Evolutionary conservation across 2,888 invertebrate species (phyloP).

Genomic region (Labia minor): DNA sequence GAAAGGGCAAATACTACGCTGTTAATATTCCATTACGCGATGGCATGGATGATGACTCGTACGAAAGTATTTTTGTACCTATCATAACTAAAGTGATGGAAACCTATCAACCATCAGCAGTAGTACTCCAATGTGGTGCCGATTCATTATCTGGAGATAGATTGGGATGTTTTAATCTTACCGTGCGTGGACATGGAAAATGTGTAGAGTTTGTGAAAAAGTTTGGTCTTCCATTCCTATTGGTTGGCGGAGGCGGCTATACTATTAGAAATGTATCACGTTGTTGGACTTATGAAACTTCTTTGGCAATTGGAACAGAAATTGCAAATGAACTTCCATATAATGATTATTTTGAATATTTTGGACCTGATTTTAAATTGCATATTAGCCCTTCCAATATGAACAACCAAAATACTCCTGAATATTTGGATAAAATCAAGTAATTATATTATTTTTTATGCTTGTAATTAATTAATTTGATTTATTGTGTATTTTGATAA

Average conservation of each 20-base stretch:
- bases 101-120: conserved; percentile 94
- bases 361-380: conserved; percentile 97
- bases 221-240: conserved; percentile 88
- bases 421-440: conserved; percentile 97
- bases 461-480: too few relatives aligned
- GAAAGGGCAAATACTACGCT: conserved; percentile 91
- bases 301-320: conserved; percentile 89
- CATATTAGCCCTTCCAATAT: conserved; percentile 99
- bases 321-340: conserved; percentile 98
- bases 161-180: conserved; percentile 95
- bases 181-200: conserved; percentile 91
- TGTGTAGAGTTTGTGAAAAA: conserved; percentile 98
- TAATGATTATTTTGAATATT: conserved; percentile 99
- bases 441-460: conserved; percentile 30
- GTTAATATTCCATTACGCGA: conserved; percentile 96
- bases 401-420: conserved; percentile 96
- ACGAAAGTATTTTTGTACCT: conserved; percentile 91
- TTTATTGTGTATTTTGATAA: background rate
- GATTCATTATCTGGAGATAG: conserved; percentile 95
- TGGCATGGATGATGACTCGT: conserved; percentile 97
- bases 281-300: conserved; percentile 99
- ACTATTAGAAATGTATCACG: conserved; percentile 94
- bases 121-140: conserved; percentile 97
- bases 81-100: conserved; percentile 98
- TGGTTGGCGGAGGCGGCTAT: conserved; percentile 97